Conservation (phyloP, 2,113 vertebrate genomes). For the Edolisoma coerulescens region DNA sequence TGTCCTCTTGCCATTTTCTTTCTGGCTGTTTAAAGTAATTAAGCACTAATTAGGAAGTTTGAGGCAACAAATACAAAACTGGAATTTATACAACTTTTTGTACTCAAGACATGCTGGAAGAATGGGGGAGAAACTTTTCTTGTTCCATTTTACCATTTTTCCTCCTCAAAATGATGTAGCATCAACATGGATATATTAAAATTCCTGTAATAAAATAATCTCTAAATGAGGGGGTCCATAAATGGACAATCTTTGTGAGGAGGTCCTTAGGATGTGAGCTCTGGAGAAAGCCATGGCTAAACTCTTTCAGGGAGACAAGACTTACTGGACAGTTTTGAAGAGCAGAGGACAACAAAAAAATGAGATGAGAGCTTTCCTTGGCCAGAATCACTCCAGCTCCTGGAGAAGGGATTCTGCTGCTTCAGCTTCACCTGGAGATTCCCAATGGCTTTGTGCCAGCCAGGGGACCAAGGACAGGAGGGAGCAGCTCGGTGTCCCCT, state of each 20-base stretch:
- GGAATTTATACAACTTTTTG: background rate
- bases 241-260: background rate
- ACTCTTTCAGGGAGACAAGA: background rate
- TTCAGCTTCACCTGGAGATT: background rate
- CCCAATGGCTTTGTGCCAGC: accelerated
- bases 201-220: background rate
- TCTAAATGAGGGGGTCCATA: background rate
- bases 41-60: conserved; percentile 17
- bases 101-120: background rate
- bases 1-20: conserved; percentile 40
- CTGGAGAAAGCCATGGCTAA: background rate
- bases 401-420: background rate
- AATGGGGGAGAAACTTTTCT: background rate
- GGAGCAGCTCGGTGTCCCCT: background rate
- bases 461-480: background rate
- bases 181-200: accelerated
- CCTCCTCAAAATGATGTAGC: background rate
- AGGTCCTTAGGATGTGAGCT: background rate
- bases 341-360: background rate
- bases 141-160: background rate
- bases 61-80: background rate
- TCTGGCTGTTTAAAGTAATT: conserved; percentile 46
- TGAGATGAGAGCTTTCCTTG: background rate
- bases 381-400: background rate
- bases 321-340: background rate